A percentile compares a stretch with the other conserved stretches of the same genome.
Evolutionary conservation across 2,113 vertebrate genomes (phyloP).

Genomic region (Andinoacara biseriatus): DNA sequence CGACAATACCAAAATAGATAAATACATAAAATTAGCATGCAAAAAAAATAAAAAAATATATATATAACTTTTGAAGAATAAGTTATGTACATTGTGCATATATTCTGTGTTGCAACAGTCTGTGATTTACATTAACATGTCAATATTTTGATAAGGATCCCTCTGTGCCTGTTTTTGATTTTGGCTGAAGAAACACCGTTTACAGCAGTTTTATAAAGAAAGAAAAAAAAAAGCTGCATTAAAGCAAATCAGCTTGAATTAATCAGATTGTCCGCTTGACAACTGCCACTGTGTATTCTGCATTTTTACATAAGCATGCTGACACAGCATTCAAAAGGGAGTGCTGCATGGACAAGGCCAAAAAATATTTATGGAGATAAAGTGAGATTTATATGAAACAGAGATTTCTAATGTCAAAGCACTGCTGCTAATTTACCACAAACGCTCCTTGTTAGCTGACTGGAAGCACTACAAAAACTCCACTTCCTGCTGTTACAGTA

Average conservation of each 20-base stretch:
- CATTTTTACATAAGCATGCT: not conserved
- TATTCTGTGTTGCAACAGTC: too few relatives aligned
- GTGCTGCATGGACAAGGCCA: not conserved
- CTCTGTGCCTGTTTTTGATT: not conserved
- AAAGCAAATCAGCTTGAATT: not conserved
- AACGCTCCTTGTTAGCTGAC: not conserved
- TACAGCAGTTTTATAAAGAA: not conserved
- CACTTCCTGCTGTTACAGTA: slow-evolving; percentile 8
- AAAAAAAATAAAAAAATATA: too few relatives aligned
- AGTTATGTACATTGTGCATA: too few relatives aligned
- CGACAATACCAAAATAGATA: too few relatives aligned
- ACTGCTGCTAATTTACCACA: not conserved
- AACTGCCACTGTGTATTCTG: not conserved
- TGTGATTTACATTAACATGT: not conserved
- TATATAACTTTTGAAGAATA: too few relatives aligned
- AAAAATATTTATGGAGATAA: not conserved
- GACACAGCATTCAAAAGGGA: not conserved
- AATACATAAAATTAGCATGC: too few relatives aligned
- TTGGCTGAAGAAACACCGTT: not conserved
- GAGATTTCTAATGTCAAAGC: not conserved
- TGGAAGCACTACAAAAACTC: not conserved
- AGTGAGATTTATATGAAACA: not conserved
- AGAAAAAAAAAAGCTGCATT: not conserved
- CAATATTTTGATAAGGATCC: not conserved
- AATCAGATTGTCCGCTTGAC: not conserved